These are phyloP conservation scores for Lampris megalopsis DNA, from an alignment of 2,113 vertebrate species.

Conservation along the genomic window DNA sequence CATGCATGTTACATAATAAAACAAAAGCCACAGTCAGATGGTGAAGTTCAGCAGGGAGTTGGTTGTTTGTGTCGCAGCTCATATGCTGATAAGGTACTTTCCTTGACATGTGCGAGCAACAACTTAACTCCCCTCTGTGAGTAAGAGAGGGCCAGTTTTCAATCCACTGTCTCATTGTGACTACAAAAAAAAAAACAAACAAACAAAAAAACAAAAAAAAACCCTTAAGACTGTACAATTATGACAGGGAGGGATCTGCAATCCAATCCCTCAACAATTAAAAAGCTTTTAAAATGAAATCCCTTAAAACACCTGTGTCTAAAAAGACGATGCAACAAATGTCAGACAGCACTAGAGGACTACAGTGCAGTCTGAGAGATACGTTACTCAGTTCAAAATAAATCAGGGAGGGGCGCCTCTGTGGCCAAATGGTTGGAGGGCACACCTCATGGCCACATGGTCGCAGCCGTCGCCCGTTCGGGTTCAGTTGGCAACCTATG, in stretches of 20 bases:
- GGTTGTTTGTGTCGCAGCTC: slow-evolving; percentile 37
- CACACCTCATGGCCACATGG: too few relatives aligned
- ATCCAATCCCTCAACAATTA: not conserved
- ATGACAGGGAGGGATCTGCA: slow-evolving; percentile 11
- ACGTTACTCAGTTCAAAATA: too few relatives aligned
- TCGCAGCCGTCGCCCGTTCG: too few relatives aligned
- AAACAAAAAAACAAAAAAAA: too few relatives aligned
- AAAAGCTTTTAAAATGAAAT: not conserved
- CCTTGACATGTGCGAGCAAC: slow-evolving; percentile 26
- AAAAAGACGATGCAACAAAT: not conserved
- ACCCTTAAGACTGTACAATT: not conserved
- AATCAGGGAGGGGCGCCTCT: too few relatives aligned
- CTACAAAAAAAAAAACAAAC: not conserved
- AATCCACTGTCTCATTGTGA: not conserved
- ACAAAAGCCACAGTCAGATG: slow-evolving; percentile 61
- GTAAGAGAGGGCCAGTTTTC: slow-evolving; percentile 13
- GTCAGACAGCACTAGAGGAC: too few relatives aligned
- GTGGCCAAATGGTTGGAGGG: too few relatives aligned
- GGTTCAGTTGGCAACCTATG: too few relatives aligned
- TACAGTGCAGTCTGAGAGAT: too few relatives aligned
- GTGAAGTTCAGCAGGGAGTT: slow-evolving; percentile 54
- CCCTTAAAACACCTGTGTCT: slow-evolving; percentile 10
- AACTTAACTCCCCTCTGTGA: slow-evolving; percentile 26
- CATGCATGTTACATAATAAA: slow-evolving; percentile 57
- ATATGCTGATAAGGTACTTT: slow-evolving; percentile 25